Conservation (phyloP, 2,797 vertebrate genomes). For the Pteropus rufus region DNA sequence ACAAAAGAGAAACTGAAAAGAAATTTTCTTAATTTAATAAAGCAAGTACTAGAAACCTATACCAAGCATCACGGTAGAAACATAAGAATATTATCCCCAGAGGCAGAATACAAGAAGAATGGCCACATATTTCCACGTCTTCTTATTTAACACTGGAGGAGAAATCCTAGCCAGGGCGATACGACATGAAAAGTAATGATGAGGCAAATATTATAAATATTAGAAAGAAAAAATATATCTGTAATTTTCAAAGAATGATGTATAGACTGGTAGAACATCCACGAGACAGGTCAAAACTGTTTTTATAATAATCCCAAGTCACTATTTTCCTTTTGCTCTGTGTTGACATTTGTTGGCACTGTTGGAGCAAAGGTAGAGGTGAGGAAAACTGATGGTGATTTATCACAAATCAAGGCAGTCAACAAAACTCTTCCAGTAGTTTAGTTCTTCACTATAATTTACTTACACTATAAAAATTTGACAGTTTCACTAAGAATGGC, state of each 20-base stretch:
- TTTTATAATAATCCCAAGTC: neutral
- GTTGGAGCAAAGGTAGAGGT: neutral
- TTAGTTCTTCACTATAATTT: neutral
- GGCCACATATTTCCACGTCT: neutral
- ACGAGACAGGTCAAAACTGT: neutral
- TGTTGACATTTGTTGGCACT: neutral
- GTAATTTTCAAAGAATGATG: neutral
- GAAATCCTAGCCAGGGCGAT: neutral
- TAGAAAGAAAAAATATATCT: neutral
- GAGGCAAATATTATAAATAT: neutral
- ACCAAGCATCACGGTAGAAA: neutral
- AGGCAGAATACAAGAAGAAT: neutral
- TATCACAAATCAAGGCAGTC: neutral
- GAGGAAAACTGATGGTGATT: neutral
- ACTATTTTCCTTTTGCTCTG: neutral
- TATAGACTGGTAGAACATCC: neutral
- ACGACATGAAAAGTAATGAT: slow-evolving; percentile 13
- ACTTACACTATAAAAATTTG: neutral
- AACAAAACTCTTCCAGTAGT: neutral
- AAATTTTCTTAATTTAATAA: neutral
- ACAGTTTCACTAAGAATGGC: neutral
- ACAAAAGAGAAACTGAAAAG: neutral
- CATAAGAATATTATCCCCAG: neutral
- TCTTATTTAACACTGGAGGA: neutral
- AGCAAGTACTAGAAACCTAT: neutral